Base-by-base conservation (phyloP, 2,888 invertebrate species). In the Perizoma affinitatum region DNA sequence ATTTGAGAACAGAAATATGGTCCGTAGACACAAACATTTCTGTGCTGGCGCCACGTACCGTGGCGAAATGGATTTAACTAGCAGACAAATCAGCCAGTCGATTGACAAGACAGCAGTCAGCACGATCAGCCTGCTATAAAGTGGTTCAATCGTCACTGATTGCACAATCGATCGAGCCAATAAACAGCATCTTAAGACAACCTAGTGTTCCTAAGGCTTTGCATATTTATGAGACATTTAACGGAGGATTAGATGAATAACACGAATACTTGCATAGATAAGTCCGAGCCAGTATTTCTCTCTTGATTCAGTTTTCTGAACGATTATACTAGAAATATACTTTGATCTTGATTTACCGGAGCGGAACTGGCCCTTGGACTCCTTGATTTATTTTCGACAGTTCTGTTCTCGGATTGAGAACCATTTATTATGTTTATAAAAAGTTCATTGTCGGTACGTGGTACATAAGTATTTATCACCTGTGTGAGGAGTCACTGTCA, bases 161-260 rank as follows among this genome's bases (percentile, higher is more conserved):
- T 79, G 70, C 79, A 74, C 76, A 82, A 76, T 73, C 73, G 67
- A 75, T 74, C 66, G 67, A 62, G 71, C 69, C 75, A 72, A 75
- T 75, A 73, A 72, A 68, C 71, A 67, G 73, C 71, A 70, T 70
- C 74, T 74, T 70, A 73, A 72, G 69, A 75, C 76, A 72, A 72
- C 74, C 75, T 70, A 74, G 74, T 76, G 78, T 80, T 80, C 76
- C 75, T 69, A 75, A 63, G 67, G 61, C 72, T 74, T 65, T 79
- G 75, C 78, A 83, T 83, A 82, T 80, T 80, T 78, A 83, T 82
- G 74, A 76, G 71, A 66, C 72, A 67, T 75, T 77, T 79, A 78
- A 75, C 72, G 76, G 74, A 72, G 69, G 74, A 81, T 82, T 76
- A 78, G 71, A 74, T 76, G 77, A 77, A 69, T 66, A 67, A 70